Base-by-base conservation (phyloP, 2,113 vertebrate species). In the Carassius gibelio region DNA sequence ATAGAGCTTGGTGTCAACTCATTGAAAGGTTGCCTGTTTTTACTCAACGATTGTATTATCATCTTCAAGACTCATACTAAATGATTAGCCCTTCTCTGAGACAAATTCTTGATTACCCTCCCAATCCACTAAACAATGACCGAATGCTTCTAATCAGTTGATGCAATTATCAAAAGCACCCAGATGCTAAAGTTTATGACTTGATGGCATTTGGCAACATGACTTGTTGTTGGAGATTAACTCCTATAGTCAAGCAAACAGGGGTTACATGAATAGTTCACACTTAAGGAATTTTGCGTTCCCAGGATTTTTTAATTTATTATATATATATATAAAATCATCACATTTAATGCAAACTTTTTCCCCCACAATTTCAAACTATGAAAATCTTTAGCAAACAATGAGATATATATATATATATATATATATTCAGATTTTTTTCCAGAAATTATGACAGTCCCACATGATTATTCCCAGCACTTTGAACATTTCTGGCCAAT, bases 131-230 rank as follows among this genome's bases (percentile, higher is more conserved):
- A 13, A 84, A 84, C 48, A 75, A 88, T 86, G 84, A 72, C 75
- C 72, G 34, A 77, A 55, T 26, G 15, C 59, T 76, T 69, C 55
- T 82, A 88, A 87, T 88, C 81, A 72, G 81, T 52, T 86, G 69
- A 85, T 88, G 50, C 30, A 87, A 75, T 89, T 79, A 88, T 89
- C 85, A 80, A 62, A 36, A 84, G 71, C 57, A 68, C 3, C 13
- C 59, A 81, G 74, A 84, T 86, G 81, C 82, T 83, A 82, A 88
- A 59, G 14, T 84, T 80, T 72, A 57, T 64, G 87, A 79, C 74
- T 72, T 55, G 14, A 36, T 84, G 75, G 75, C 52, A 57, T 38
- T 42, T 30, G 2, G 45, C 2, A 48, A 48, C 45, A 48, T 48
- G 3, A 17, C 34, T 64, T 59, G 57, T 57, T 14, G 10, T n/a